Base-by-base conservation (phyloP, 2,888 invertebrate genomes). In the Bruchidius siliquastri region DNA sequence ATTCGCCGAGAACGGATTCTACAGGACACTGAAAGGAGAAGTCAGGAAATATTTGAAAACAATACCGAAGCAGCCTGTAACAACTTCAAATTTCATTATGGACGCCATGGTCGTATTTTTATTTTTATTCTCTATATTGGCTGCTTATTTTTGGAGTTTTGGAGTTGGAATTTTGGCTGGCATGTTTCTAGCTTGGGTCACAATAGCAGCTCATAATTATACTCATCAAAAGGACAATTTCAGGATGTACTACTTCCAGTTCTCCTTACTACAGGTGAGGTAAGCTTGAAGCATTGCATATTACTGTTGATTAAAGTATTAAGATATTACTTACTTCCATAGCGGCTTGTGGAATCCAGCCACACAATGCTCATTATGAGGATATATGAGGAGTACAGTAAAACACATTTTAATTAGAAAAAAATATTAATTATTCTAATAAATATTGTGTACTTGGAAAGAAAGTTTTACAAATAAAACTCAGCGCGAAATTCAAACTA, bases 161-260 rank as follows among this genome's bases (percentile, higher is more conserved):
- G 82, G 76, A 13, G 83, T 88, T 68, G 89, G 87, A 70, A 72
- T 87, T 18, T 67, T 91, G 26, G 88, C 91, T 21, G 93, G 91
- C 0, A 73, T 90, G 0, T 85, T 90, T 0, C 83, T 94, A 0
- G 87, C 89, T 0, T 89, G 91, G 88, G 87, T 90, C 0, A 86
- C 89, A 0, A 88, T 92, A 18, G 88, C 89, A 1, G 90, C 92
- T 0, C 95, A 95, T 83, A 95, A 95, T 83, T 95, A 91, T 82
- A 91, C 94, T 79, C 95, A 95, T 82, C 90, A 90, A 80, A 90
- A 88, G 75, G 91, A 94, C 74, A 94, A 92, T 83, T 94, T 92
- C 89, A 90, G 94, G 74, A 94, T 94, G 92, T 93, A 92, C 82
- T 90, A 93, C 74, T 93, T 93, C 81, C 93, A 94, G 81, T 86